Base-by-base conservation (phyloP, 2,113 vertebrate genomes). In the Apus apus region DNA sequence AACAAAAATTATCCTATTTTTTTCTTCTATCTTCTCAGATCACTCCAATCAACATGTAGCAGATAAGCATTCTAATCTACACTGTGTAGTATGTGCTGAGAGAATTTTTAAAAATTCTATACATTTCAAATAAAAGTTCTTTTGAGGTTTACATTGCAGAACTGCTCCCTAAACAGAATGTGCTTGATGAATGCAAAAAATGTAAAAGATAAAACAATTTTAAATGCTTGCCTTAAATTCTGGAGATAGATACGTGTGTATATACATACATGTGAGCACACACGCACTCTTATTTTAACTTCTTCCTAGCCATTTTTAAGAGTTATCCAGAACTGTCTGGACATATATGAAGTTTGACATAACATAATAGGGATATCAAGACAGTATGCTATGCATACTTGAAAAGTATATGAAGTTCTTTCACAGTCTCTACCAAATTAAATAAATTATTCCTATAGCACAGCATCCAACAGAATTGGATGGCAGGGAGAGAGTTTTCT, bases 1-100 rank as follows among this genome's bases (percentile, higher is more conserved):
- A 89, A 92, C 50, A 94, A 75, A 92, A 91, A 46, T 92, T 72
- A 79, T 18, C 45, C 19, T 71, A 22, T 7, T 54, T 72, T 95
- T 85, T 87, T 64, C 32, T 74, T 10, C 45, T 79, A 13, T 54
- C 66, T 87, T 50, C 48, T 30, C 11, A 82, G 8, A 92, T 78
- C 70, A 50, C 30, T 78, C 38, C 53, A 53, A 89, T 43, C 45
- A 32, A 88, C n/a, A 64, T 15, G 26, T 0, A 92, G 38, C 11
- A 96, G 62, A 90, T 26, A 68, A 91, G 25, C 40, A 68, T 66
- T 79, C 40, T 57, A 65, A 82, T 45, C 15, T 40, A 56, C 16
- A 30, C 11, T 12, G 12, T 15, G 3, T 4, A 61, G 27, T 6
- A 74, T 51, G 43, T 85, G 54, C 71, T 79, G 66, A 96, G 22